Conservation (phyloP, 2,113 vertebrate genomes). For the Xenotilapia leptura region DNA sequence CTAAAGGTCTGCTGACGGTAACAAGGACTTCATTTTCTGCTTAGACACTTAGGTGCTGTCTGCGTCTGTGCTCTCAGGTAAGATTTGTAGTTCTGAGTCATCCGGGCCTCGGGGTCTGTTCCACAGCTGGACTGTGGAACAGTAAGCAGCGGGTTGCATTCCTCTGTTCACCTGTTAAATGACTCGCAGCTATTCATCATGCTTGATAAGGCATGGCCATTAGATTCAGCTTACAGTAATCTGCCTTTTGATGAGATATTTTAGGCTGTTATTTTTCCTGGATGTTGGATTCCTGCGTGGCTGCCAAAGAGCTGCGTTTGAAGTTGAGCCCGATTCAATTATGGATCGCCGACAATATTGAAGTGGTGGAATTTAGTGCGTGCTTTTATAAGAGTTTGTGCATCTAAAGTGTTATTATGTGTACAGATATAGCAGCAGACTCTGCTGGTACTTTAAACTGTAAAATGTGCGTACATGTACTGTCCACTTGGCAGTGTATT, state of each 20-base stretch:
- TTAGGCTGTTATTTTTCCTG: constrained; percentile 37
- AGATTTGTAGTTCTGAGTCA: constrained; percentile 25
- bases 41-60: neutral
- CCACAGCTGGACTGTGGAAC: constrained; percentile 41
- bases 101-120: neutral
- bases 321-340: constrained; percentile 37
- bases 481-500: neutral
- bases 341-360: constrained; percentile 7
- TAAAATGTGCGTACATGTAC: neutral
- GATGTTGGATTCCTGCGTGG: constrained; percentile 33
- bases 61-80: neutral
- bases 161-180: constrained; percentile 51
- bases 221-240: constrained; percentile 50
- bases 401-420: neutral
- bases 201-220: constrained; percentile 39
- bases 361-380: constrained; percentile 18
- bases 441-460: neutral
- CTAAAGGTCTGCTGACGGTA: neutral
- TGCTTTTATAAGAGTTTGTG: constrained; percentile 6
- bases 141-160: constrained; percentile 20
- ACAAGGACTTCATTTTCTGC: neutral
- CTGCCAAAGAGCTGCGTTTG: constrained; percentile 48
- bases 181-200: constrained; percentile 35
- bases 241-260: constrained; percentile 57
- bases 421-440: neutral